Conservation (phyloP, 2,888 invertebrate species). For the Sipha maydis region DNA sequence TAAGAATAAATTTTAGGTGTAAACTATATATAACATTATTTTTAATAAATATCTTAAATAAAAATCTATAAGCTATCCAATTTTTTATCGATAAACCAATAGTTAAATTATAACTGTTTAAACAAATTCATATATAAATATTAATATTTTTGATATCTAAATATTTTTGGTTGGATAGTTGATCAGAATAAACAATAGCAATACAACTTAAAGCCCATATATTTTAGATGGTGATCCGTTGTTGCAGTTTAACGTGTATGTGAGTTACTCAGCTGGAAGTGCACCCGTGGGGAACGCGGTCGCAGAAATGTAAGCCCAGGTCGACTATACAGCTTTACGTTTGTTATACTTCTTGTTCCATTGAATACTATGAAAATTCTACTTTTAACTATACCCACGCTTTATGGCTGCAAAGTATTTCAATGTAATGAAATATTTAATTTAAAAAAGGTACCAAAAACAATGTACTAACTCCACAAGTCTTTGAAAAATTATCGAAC, state of each 20-base stretch:
- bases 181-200: conserved; percentile 42
- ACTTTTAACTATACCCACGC: conserved; percentile 42
- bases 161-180: conserved; percentile 28
- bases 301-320: conserved; percentile 57
- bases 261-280: conserved; percentile 51
- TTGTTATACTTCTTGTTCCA: conserved; percentile 28
- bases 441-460: background rate
- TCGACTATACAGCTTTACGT: conserved; percentile 48
- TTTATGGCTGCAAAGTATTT: conserved; percentile 29
- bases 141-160: background rate
- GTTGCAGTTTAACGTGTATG: conserved; percentile 49
- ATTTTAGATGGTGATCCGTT: conserved; percentile 29
- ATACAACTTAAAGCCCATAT: conserved; percentile 42
- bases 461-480: background rate
- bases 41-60: no score
- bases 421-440: background rate
- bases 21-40: no score
- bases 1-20: no score
- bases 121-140: background rate
- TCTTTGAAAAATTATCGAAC: background rate
- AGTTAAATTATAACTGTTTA: background rate
- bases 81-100: background rate
- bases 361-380: conserved; percentile 32
- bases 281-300: conserved; percentile 58
- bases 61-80: background rate